Base-by-base conservation (phyloP, 2,797 vertebrate genomes). In the Sternarchorhynchus goeldii region DNA sequence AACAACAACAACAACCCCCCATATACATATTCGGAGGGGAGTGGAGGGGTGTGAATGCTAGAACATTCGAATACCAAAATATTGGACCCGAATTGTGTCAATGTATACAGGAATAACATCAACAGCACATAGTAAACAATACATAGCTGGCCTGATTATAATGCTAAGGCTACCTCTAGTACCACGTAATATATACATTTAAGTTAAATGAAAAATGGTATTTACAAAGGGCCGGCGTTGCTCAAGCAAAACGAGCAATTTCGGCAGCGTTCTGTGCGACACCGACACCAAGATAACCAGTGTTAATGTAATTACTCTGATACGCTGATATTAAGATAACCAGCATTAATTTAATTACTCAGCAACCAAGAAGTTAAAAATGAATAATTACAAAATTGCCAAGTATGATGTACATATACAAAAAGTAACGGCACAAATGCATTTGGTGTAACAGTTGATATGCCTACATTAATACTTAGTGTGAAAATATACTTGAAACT, bases 331-430 rank as follows among this genome's bases (percentile, higher is more conserved):
- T 1, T 1, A 25, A 50, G 39, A 50, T 50, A 14, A 14, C 45
- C 45, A 50, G 29, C 32, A 16, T 55, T 31, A 8, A 80, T 80
- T 80, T 69, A 80, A 62, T 80, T 59, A n/a, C 20, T n/a, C 17
- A 55, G 20, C 25, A 34, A 72, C n/a, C 25, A 56, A 74, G 1
- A 68, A 60, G 86, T 79, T 82, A 81, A 81, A 50, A 69, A n/a
- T 20, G 12, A 36, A 73, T 39, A n/a, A 83, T 71, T 63, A 25
- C 56, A 20, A 16, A 65, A 83, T 56, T 82, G 25, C 6, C 31
- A 87, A 55, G 41, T 21, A 0, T 45, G 89, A 85, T 89, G 85
- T 90, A 91, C 87, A 92, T 85, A 87, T 77, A 74, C 60, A 86
- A 82, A 88, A 74, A 78, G 50, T 69, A 66, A 72, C 78, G 78